Conservation (phyloP, 2,888 invertebrate species). For the Pasiphila rectangulata region DNA sequence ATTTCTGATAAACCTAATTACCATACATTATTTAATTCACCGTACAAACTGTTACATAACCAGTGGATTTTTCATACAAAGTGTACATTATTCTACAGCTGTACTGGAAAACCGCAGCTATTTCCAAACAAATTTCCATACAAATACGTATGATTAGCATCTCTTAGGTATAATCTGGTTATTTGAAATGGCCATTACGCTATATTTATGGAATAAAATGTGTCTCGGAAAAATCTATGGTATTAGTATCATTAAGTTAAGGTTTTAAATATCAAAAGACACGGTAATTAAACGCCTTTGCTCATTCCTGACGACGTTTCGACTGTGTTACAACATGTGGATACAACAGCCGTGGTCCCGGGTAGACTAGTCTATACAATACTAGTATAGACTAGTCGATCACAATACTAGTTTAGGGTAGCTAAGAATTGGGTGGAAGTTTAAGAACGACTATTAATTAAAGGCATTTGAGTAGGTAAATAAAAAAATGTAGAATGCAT, state of each 20-base stretch:
- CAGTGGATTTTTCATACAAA: conserved; percentile 7
- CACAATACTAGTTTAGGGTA: too few species aligned
- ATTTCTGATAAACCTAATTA: conserved; percentile 22
- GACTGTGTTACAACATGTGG: too few species aligned
- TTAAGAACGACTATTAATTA: too few species aligned
- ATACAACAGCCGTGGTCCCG: too few species aligned
- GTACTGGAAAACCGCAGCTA: conserved; percentile 19
- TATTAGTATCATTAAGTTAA: conserved; percentile 9
- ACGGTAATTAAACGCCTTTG: too few species aligned
- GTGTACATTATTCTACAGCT: not conserved
- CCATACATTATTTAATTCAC: conserved; percentile 12
- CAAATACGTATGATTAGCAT: conserved; percentile 34
- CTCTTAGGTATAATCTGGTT: conserved; percentile 34
- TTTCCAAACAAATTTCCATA: conserved; percentile 30
- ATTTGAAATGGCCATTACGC: conserved; percentile 30
- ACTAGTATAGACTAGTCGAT: too few species aligned
- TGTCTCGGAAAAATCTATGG: conserved; percentile 21
- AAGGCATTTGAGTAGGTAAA: too few species aligned
- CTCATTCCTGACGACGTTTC: too few species aligned
- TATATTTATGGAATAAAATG: conserved; percentile 31
- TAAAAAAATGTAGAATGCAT: too few species aligned
- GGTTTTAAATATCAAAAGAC: too few species aligned
- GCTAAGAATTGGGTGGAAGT: too few species aligned
- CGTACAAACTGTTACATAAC: conserved; percentile 6
- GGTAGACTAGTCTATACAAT: too few species aligned